Percentiles rank a stretch among this genome's conserved stretches.
phyloP scores from a whole-genome alignment of 30 jellyfish, hydroid and myxozoan genomes.

The Phacellophora camtschatica region DNA sequence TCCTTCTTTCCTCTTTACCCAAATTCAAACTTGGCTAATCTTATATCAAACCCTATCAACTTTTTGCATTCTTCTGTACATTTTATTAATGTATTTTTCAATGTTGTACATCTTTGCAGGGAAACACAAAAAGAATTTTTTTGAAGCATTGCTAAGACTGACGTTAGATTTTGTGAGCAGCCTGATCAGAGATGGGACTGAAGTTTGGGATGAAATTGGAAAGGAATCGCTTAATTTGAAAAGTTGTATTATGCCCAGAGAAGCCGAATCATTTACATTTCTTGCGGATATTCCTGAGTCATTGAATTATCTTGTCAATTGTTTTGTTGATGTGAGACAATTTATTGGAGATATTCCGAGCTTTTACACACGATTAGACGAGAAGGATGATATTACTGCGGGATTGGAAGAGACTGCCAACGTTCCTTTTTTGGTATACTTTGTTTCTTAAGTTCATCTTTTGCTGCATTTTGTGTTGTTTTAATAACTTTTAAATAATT shows the following conservation, averaged over 20 bases:
- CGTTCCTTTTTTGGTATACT: too few species aligned
- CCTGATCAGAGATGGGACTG: conserved; percentile 77
- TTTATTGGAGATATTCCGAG: conserved; percentile 47
- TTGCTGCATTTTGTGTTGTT: too few species aligned
- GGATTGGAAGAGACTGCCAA: not conserved
- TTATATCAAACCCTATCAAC: too few species aligned
- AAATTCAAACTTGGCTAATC: too few species aligned
- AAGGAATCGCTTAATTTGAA: not conserved
- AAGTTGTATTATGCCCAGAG: not conserved
- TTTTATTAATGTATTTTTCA: too few species aligned
- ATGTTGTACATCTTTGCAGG: too few species aligned
- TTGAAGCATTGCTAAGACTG: conserved; percentile 71
- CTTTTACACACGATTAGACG: conserved; percentile 11
- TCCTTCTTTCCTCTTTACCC: too few species aligned
- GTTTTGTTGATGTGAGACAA: conserved; percentile 49
- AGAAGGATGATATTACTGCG: not conserved
- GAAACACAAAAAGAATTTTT: conserved; percentile 83
- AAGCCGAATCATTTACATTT: conserved; percentile 34
- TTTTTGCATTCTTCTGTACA: too few species aligned
- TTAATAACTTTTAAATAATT: too few species aligned
- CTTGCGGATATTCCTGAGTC: conserved; percentile 76
- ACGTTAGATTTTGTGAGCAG: conserved; percentile 64
- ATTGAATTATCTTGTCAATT: conserved; percentile 48
- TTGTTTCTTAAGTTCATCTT: too few species aligned
- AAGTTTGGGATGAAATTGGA: conserved; percentile 39